These are phyloP conservation scores for Luehdorfia chinensis DNA, from an alignment of 1,140 invertebrate genomes.

Conservation along the genomic window DNA sequence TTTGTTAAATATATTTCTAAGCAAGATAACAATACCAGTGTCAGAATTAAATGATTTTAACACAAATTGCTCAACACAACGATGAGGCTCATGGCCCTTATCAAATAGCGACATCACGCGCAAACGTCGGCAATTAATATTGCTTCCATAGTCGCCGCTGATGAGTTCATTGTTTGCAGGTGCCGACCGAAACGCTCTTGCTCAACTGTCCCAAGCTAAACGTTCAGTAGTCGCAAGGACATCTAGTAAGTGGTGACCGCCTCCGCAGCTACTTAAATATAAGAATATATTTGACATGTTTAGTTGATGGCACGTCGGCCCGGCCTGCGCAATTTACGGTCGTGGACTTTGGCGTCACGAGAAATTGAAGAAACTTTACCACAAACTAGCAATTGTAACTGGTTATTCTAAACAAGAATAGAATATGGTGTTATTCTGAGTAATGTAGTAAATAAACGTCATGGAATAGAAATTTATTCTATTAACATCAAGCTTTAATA, in stretches of 20 bases:
- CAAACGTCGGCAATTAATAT: conserved; percentile 54
- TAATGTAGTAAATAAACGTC: too few relatives aligned
- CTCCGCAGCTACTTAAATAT: conserved; percentile 29
- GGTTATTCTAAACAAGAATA: too few relatives aligned
- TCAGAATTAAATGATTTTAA: too few relatives aligned
- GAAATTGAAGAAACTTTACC: background rate
- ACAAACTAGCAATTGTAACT: background rate
- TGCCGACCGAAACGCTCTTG: conserved; percentile 55
- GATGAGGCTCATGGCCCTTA: too few relatives aligned
- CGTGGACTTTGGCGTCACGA: background rate
- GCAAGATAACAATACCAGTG: too few relatives aligned
- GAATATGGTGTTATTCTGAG: too few relatives aligned
- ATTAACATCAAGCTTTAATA: too few relatives aligned
- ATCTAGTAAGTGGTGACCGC: conserved; percentile 34
- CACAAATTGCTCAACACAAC: too few relatives aligned
- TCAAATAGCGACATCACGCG: conserved; percentile 30
- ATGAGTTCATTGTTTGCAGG: conserved; percentile 71
- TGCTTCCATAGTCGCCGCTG: conserved; percentile 41
- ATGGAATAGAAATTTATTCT: too few relatives aligned
- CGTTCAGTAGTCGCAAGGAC: conserved; percentile 44
- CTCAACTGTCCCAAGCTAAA: conserved; percentile 46
- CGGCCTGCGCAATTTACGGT: conserved; percentile 4
- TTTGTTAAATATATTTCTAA: too few relatives aligned
- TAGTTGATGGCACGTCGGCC: background rate
- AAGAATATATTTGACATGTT: conserved; percentile 20